Conservation (phyloP, 2,888 invertebrate genomes). For the Spilarctia lutea region DNA sequence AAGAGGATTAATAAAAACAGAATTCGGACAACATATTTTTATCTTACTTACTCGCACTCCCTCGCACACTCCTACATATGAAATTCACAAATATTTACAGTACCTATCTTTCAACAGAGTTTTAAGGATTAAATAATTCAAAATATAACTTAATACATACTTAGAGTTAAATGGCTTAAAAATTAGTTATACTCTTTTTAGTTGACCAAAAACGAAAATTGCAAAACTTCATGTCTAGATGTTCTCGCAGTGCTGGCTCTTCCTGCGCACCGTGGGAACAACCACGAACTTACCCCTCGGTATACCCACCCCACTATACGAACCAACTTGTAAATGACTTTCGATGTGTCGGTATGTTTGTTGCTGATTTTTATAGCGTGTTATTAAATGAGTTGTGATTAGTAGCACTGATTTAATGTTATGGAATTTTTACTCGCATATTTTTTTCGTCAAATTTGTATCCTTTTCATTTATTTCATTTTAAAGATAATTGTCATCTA, state of each 20-base stretch:
- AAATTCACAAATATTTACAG: background rate
- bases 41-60: background rate
- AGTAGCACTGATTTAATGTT: conserved; percentile 2
- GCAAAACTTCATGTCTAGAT: conserved; percentile 16
- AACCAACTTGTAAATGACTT: conserved; percentile 45
- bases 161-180: background rate
- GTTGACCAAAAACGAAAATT: background rate
- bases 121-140: background rate
- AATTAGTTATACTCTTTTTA: background rate
- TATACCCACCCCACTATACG: conserved; percentile 39
- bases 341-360: conserved; percentile 43
- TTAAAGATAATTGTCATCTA: no score
- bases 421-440: background rate
- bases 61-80: background rate
- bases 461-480: no score
- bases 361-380: conserved; percentile 12
- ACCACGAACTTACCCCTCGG: conserved; percentile 35
- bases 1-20: background rate
- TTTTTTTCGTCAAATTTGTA: no score
- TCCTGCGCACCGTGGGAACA: conserved; percentile 51
- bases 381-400: conserved; percentile 10
- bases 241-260: conserved; percentile 28
- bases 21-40: no score
- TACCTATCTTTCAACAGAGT: background rate
- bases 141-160: background rate